Evolutionary conservation across 2,797 vertebrate genomes (phyloP), one percentile per base, ranked within the genome.

Genomic region (Neosilurus mollespiculum): DNA sequence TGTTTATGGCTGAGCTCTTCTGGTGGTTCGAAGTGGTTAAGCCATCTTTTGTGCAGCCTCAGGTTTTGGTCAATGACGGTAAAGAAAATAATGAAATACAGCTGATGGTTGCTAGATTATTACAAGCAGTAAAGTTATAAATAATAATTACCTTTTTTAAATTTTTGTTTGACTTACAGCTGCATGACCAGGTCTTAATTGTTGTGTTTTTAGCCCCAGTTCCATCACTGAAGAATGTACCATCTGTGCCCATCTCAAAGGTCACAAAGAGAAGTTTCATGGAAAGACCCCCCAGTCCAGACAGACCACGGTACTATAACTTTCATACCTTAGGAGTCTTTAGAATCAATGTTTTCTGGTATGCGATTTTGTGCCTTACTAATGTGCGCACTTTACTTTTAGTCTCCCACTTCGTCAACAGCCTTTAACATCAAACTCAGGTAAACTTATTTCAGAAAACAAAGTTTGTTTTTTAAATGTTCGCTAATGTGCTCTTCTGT

Each of bases 11-110:
- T 82, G 98, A 99, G 89, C 93, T 99, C 85, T 99, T 99, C 91
- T 96, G 95, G 95, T 99, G 97, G 97, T 98, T 99, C 87, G 98
- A 99, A 92, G 96, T 97, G 20, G 96, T 97, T 83, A 99, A 98
- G 90, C 98, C 98, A 0, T 95, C 96, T 0, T 99, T 99, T 91
- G 97, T 99, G 78, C 96, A 96, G n/a, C 97, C 97, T 69, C 95
- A 95, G 85, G 91, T 92, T 78, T 91, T 96, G 86, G 91, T 91
- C 22, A 84, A 71, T 20, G 93, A 95, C 90, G 90, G 87, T 89
- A 89, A 83, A 61, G 0, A 24, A 83, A 26, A 65, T 26, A 16
- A 69, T 58, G 15, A 20, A 72, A 85, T 37, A 20, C n/a, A 71
- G 65, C 56, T 71, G 30, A 53, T 59, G 24, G 12, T 9, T 67